Conservation (phyloP, 1,140 invertebrate genomes). For the Sycophaga agraensis region DNA sequence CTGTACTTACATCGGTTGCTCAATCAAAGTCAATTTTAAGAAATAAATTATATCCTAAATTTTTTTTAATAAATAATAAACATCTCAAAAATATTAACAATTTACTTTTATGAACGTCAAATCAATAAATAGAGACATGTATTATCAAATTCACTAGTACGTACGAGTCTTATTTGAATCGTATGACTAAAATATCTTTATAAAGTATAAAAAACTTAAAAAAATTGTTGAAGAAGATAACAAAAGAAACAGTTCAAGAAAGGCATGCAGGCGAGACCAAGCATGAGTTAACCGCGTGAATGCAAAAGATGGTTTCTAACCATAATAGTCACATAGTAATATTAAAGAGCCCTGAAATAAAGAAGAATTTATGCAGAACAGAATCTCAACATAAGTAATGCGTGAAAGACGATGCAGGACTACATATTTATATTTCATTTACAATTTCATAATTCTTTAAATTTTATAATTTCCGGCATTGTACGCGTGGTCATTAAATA, state of each 20-base stretch:
- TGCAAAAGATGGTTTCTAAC: slow-evolving; percentile 12
- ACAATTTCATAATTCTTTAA: not conserved
- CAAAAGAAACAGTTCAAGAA: not conserved
- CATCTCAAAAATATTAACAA: too few species aligned
- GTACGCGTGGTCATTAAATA: not conserved
- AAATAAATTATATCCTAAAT: too few species aligned
- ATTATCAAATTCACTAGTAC: too few species aligned
- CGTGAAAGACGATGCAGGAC: slow-evolving; percentile 23
- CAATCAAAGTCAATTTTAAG: too few species aligned
- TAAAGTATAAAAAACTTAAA: not conserved
- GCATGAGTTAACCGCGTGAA: slow-evolving; percentile 35
- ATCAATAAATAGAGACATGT: too few species aligned
- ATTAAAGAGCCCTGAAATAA: not conserved
- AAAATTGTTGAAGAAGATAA: not conserved
- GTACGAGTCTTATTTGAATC: not conserved
- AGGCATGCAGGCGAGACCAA: slow-evolving; percentile 48
- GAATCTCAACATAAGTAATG: not conserved
- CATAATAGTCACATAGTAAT: too few species aligned
- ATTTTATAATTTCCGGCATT: not conserved
- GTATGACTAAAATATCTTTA: too few species aligned
- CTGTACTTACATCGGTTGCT: too few species aligned
- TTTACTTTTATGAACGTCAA: too few species aligned
- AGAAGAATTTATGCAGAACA: not conserved
- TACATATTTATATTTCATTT: not conserved
- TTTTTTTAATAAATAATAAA: too few species aligned